Conservation (phyloP, 2,797 vertebrate genomes). For the Rhinella marina region DNA sequence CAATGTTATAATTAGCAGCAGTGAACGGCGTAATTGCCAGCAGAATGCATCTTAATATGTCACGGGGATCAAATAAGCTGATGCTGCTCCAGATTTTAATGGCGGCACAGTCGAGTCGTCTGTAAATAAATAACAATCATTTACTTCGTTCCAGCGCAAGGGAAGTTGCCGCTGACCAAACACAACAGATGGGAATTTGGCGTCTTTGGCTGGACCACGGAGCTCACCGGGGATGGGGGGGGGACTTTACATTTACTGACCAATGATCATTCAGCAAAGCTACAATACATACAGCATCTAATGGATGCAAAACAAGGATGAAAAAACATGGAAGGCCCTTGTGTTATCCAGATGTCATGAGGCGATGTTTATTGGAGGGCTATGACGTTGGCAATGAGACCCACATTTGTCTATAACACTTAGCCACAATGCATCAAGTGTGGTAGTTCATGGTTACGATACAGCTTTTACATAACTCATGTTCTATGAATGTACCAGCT, state of each 20-base stretch:
- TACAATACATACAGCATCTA: no score
- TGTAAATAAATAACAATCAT: conserved; percentile 55
- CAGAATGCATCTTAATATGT: conserved; percentile 56
- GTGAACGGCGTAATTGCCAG: conserved; percentile 48
- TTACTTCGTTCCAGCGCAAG: conserved; percentile 10
- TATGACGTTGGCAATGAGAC: no score
- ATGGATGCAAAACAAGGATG: not conserved
- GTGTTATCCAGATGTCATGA: conserved; percentile 29
- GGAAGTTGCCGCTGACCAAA: conserved; percentile 18
- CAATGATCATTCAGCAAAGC: not conserved
- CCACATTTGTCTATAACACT: not conserved
- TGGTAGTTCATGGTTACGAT: no score
- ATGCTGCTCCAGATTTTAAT: conserved; percentile 58
- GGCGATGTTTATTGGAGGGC: not conserved
- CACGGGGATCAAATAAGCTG: conserved; percentile 48
- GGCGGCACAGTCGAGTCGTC: conserved; percentile 22
- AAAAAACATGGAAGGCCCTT: not conserved
- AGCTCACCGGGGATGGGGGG: not conserved
- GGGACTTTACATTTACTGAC: not conserved
- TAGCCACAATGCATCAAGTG: no score
- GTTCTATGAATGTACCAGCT: not conserved
- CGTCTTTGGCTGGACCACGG: not conserved
- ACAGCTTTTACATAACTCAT: no score
- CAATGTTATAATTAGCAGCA: conserved; percentile 59
- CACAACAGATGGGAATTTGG: conserved; percentile 23